phyloP scores from a whole-genome alignment of 2,113 vertebrate genomes.

The Pithys albifrons region DNA sequence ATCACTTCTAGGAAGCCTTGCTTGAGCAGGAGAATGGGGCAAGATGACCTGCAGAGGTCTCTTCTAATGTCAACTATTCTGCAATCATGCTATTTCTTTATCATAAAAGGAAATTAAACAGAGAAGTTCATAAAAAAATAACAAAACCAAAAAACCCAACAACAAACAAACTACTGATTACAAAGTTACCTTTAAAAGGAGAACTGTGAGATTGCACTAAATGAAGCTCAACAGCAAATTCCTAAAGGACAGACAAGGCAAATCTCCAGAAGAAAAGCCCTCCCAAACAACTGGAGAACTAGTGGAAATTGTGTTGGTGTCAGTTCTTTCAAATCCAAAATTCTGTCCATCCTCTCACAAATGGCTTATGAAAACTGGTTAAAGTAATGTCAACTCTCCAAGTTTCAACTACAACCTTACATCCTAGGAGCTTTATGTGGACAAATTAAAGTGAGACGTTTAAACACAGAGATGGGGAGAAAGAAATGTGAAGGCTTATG shows the following conservation, averaged over 20 bases:
- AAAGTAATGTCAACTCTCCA: neutral
- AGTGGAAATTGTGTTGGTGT: neutral
- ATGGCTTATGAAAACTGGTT: neutral
- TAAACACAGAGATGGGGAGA: neutral
- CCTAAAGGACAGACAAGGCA: neutral
- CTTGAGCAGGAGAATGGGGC: neutral
- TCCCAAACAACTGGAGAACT: neutral
- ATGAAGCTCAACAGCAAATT: neutral
- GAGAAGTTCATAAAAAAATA: neutral
- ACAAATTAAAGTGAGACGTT: neutral
- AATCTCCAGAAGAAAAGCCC: neutral
- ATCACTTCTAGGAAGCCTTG: fast-evolving
- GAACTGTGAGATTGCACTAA: neutral
- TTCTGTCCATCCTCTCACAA: neutral
- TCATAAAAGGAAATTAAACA: neutral
- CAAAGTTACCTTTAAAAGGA: neutral
- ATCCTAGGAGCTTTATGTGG: neutral
- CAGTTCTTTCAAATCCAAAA: neutral
- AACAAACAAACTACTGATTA: neutral
- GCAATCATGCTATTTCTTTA: neutral
- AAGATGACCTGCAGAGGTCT: neutral
- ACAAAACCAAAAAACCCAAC: too few relatives aligned
- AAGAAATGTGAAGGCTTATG: neutral
- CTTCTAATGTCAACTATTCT: neutral
- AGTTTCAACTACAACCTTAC: neutral